These are phyloP conservation scores for Coregonus clupeaformis DNA, from an alignment of 2,113 vertebrate species.

Conservation along the genomic window DNA sequence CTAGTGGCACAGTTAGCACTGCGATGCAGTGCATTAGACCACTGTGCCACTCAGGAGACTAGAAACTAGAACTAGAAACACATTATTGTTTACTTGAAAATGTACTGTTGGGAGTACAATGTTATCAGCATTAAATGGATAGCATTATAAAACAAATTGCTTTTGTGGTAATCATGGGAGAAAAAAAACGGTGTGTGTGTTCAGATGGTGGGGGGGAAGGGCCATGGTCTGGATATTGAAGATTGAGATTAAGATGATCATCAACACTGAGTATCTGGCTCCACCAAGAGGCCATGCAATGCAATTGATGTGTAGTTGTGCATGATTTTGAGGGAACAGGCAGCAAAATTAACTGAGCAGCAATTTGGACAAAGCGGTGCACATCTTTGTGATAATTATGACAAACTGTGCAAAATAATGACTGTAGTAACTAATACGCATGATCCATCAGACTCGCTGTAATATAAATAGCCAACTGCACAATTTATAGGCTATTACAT, in stretches of 20 bases:
- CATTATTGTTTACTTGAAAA: neutral
- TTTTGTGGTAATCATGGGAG: too few species aligned
- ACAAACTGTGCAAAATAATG: neutral
- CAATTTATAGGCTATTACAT: too few species aligned
- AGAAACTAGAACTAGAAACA: too few species aligned
- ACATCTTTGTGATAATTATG: neutral
- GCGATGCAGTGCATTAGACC: too few species aligned
- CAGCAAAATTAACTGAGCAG: too few species aligned
- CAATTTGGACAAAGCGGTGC: too few species aligned
- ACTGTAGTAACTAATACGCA: too few species aligned
- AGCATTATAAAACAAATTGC: too few species aligned
- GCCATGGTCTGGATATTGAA: neutral
- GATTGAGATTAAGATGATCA: neutral
- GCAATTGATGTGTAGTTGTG: neutral
- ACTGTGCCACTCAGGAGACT: too few species aligned
- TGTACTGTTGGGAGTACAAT: neutral
- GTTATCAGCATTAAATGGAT: too few species aligned
- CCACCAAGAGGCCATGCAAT: slow-evolving; percentile 45
- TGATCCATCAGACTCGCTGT: too few species aligned
- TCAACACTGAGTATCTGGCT: slow-evolving; percentile 45
- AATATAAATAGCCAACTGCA: neutral
- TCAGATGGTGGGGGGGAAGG: neutral
- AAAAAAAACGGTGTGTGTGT: neutral
- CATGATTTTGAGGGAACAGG: neutral
- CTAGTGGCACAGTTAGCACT: too few species aligned